phyloP scores from a whole-genome alignment of 2,888 invertebrate species.

The Drosophila yooni region DNA sequence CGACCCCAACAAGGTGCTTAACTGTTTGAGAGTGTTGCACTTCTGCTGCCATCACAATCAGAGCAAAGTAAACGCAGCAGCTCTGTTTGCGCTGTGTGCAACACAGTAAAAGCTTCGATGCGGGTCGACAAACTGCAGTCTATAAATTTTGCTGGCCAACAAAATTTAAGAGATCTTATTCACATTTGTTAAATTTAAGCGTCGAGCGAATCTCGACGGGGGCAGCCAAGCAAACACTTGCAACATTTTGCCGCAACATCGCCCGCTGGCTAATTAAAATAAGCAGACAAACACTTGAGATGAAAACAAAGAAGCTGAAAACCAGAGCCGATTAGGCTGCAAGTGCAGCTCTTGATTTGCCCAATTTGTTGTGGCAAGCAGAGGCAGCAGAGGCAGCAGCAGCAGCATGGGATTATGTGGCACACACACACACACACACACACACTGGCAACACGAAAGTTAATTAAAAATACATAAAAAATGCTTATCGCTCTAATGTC shows the following conservation, averaged over 20 bases:
- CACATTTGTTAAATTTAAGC: constrained; percentile 2
- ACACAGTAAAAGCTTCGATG: constrained; percentile 15
- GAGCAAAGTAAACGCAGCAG: constrained; percentile 58
- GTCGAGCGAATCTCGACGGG: background rate
- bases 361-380: constrained; percentile 43
- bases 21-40: constrained; percentile 55
- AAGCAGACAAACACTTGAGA: constrained; percentile 73
- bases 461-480: constrained; percentile 79
- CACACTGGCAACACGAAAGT: constrained; percentile 57
- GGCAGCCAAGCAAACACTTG: constrained; percentile 35
- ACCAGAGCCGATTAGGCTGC: constrained; percentile 38
- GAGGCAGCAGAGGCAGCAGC: constrained; percentile 5
- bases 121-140: constrained; percentile 49
- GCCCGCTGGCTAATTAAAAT: constrained; percentile 68
- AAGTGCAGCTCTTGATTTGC: constrained; percentile 42
- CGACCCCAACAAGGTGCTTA: constrained; percentile 16
- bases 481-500: constrained; percentile 57
- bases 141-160: constrained; percentile 52
- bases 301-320: constrained; percentile 20
- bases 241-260: constrained; percentile 36
- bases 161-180: constrained; percentile 49
- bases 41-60: constrained; percentile 60
- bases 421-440: constrained; percentile 28
- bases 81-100: constrained; percentile 47
- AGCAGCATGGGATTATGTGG: constrained; percentile 35